These are phyloP conservation scores for Eulemur mongoz DNA, from an alignment of 2,797 vertebrate species.

Conservation along the genomic window DNA sequence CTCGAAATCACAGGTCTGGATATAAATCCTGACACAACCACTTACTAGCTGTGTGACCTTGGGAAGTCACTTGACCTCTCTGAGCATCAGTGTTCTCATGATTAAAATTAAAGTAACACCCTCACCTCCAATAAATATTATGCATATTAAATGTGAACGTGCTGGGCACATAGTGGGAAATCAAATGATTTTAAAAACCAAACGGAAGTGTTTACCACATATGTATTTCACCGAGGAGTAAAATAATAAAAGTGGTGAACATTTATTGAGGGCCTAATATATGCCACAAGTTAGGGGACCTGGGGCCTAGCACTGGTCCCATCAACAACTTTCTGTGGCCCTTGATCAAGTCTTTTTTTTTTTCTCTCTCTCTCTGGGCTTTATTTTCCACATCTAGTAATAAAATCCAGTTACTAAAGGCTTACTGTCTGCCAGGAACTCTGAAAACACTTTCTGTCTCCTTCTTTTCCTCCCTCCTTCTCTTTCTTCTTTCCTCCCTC, in stretches of 20 bases:
- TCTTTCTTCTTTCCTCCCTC: fast-evolving
- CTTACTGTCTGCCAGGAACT: not conserved
- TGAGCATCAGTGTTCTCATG: not conserved
- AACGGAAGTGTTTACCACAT: not conserved
- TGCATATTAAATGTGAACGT: not conserved
- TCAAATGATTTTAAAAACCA: not conserved
- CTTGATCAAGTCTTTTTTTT: not conserved
- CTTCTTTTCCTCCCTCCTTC: not conserved
- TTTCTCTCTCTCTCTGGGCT: not conserved
- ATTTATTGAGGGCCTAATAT: not conserved
- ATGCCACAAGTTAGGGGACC: not conserved
- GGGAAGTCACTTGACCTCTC: not conserved
- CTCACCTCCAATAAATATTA: not conserved
- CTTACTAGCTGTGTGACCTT: not conserved
- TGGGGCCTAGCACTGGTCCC: not conserved
- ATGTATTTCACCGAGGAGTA: not conserved
- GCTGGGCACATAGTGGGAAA: not conserved
- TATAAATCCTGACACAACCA: not conserved
- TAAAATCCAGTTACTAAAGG: not conserved
- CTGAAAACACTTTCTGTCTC: not conserved
- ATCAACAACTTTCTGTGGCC: not conserved
- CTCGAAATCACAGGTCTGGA: not conserved
- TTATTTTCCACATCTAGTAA: not conserved
- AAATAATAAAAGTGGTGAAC: not conserved
- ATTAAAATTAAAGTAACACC: not conserved